Evolutionary conservation across 30 jellyfish, hydroid and myxozoan species (phyloP), one percentile per base, ranked within the genome.

Genomic region (Sanderia malayensis): DNA sequence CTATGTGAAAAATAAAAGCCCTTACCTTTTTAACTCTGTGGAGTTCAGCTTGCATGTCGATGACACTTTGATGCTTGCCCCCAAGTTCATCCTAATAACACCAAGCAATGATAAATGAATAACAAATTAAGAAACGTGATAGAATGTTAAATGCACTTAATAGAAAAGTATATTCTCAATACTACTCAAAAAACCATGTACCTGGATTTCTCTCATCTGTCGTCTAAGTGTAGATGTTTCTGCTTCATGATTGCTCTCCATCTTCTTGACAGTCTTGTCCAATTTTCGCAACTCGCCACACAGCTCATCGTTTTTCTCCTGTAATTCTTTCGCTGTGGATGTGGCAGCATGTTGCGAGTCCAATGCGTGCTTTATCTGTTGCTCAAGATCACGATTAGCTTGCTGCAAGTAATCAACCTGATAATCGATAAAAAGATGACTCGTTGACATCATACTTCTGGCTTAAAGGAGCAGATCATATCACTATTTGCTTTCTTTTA

Each of bases 371-470:
- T 65, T 46, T 26, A 76, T 63, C 72, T 90, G 89, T 69, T 78
- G 87, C 67, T 90, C 98, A 26, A 90, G 62, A 70, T 90, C 98
- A 0, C 95, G 82, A 55, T 90, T 90, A 9, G 95, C 96, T 67
- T 90, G 98, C 71, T 90, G 98, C 61, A 90, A 66, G 64, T 90
- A 90, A 58, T 90, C 98, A 27, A 90, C 98, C 98, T 90, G 63
- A 2, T 24, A 64, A 55, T 23, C 27, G 11, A 64, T 27, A 65
- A 29, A 29, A 47, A 53, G 19, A n/a, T n/a, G n/a, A n/a, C n/a
- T n/a, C n/a, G n/a, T n/a, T n/a, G n/a, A n/a, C n/a, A n/a, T n/a
- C n/a, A n/a, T n/a, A n/a, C n/a, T n/a, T n/a, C n/a, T n/a, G n/a
- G n/a, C n/a, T n/a, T n/a, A n/a, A n/a, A n/a, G n/a, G n/a, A n/a